These are phyloP conservation scores for Galerucella pusilla DNA, from an alignment of 2,888 invertebrate species.

Conservation along the genomic window DNA sequence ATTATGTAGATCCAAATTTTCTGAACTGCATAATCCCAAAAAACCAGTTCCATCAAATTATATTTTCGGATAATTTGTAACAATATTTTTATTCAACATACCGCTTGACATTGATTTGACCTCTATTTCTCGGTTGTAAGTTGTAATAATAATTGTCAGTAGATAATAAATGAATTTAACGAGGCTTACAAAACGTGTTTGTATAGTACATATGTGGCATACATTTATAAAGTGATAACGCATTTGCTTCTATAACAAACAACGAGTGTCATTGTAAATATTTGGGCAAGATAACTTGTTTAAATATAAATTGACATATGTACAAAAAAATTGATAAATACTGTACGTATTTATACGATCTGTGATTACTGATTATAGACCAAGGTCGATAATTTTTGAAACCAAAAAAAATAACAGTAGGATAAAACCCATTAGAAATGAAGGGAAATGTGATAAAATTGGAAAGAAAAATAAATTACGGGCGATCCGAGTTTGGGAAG, in stretches of 20 bases:
- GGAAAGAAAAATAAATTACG: no score
- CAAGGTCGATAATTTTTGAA: no score
- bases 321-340: constrained; percentile 8
- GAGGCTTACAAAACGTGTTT: constrained; percentile 10
- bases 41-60: no score
- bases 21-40: no score
- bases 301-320: constrained; percentile 13
- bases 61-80: no score
- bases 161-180: constrained; percentile 9
- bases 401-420: no score
- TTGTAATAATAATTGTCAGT: constrained; percentile 1
- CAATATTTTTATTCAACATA: no score
- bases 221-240: not conserved
- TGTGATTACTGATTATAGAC: not conserved
- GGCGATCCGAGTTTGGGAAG: no score
- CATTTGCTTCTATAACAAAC: constrained; percentile 10
- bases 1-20: no score
- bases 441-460: no score
- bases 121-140: not conserved
- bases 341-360: not conserved
- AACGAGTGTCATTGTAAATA: constrained; percentile 15
- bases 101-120: not conserved
- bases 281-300: constrained; percentile 7
- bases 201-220: constrained; percentile 3
- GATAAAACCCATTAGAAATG: no score